Conservation (phyloP, 2,888 invertebrate genomes). For the Standfussiana lucernea region DNA sequence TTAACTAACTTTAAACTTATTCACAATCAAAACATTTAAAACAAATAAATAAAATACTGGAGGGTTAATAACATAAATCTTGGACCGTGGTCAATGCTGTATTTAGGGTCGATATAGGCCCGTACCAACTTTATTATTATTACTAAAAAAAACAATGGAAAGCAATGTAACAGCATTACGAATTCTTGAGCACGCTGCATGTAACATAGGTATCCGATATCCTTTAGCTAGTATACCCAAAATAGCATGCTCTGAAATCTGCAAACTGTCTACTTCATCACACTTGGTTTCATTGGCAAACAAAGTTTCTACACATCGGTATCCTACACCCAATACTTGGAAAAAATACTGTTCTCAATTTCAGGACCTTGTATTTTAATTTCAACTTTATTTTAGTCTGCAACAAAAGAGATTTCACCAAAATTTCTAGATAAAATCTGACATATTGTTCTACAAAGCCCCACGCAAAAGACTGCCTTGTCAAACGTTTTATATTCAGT, state of each 20-base stretch:
- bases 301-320: constrained; percentile 45
- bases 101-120: background rate
- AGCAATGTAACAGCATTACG: constrained; percentile 76
- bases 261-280: constrained; percentile 60
- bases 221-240: constrained; percentile 52
- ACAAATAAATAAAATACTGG: background rate
- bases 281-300: constrained; percentile 56
- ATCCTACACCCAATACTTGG: constrained; percentile 46
- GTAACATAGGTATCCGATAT: constrained; percentile 59
- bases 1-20: background rate
- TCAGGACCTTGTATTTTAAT: constrained; percentile 55
- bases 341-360: constrained; percentile 55
- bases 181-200: constrained; percentile 83
- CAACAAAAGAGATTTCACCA: constrained; percentile 48
- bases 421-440: constrained; percentile 40
- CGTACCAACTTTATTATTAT: background rate
- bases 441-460: constrained; percentile 61
- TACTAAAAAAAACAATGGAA: constrained; percentile 73
- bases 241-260: constrained; percentile 65
- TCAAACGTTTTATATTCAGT: constrained; percentile 23
- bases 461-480: constrained; percentile 48
- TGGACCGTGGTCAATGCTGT: background rate
- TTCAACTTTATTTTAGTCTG: constrained; percentile 37
- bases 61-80: background rate
- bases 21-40: background rate